These are phyloP conservation scores for Fratercula arctica DNA, from an alignment of 2,797 vertebrate genomes.

Conservation along the genomic window DNA sequence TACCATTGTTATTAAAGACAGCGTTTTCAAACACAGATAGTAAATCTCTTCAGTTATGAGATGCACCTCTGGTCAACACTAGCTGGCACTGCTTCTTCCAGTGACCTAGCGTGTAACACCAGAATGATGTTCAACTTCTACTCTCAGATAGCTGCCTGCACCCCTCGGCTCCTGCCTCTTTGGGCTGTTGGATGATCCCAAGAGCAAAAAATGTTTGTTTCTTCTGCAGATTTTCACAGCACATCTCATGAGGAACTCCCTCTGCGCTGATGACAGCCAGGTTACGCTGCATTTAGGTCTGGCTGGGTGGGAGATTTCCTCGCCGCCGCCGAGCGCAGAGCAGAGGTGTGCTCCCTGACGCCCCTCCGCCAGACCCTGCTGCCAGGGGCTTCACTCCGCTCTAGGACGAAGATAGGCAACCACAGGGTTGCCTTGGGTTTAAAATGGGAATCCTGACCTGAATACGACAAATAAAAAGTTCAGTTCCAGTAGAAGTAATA, in stretches of 20 bases:
- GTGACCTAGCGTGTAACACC: rapidly evolving
- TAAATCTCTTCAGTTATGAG: not conserved
- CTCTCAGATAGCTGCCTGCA: not conserved
- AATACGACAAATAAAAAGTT: not conserved
- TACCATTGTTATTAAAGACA: not conserved
- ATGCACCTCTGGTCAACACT: not conserved
- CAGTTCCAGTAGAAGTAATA: not conserved
- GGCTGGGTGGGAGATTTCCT: rapidly evolving
- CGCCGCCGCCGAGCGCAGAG: rapidly evolving
- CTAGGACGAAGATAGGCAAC: not conserved
- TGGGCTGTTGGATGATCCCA: not conserved
- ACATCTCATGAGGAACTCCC: not conserved
- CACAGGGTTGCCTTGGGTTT: not conserved
- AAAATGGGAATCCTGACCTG: not conserved
- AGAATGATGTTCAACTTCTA: not conserved
- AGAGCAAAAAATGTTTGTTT: not conserved
- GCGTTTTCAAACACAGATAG: not conserved
- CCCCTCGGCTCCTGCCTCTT: not conserved
- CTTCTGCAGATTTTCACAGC: not conserved
- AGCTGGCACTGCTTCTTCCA: not conserved
- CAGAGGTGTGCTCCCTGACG: not conserved
- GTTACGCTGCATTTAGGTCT: no score
- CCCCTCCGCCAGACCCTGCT: not conserved
- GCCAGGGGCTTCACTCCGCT: no score
- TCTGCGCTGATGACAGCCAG: not conserved